phyloP scores from a whole-genome alignment of 2,113 vertebrate species.

The Anser cygnoides region DNA sequence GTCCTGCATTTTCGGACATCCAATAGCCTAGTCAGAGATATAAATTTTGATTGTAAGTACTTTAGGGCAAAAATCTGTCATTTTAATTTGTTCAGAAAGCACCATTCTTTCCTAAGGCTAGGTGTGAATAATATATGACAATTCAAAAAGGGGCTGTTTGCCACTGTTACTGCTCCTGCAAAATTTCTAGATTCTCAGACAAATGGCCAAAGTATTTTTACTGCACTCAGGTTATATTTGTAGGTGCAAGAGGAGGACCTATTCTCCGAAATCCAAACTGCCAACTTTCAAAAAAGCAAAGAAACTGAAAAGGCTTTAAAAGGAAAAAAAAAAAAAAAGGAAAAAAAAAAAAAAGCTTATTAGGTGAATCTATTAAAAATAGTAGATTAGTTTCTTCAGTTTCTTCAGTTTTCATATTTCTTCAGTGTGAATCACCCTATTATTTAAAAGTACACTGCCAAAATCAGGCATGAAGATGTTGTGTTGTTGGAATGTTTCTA shows the following conservation, averaged over 20 bases:
- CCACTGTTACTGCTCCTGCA: neutral
- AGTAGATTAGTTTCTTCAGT: neutral
- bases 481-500: neutral
- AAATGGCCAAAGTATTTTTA: neutral
- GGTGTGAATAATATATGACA: conserved; percentile 50
- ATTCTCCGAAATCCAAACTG: neutral
- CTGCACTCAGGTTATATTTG: neutral
- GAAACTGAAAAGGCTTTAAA: neutral
- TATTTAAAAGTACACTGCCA: neutral
- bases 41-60: conserved; percentile 42
- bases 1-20: conserved; percentile 21
- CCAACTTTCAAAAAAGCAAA: neutral
- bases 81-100: conserved; percentile 49
- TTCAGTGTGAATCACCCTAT: neutral
- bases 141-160: conserved; percentile 41
- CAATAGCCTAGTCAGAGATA: neutral
- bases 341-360: no score
- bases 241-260: neutral
- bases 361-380: neutral
- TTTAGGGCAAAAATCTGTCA: conserved; percentile 45
- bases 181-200: conserved; percentile 2
- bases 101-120: conserved; percentile 15
- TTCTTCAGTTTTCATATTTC: neutral
- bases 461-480: neutral
- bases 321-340: neutral